Evolutionary conservation across 2,888 invertebrate genomes (phyloP).

Genomic region (Periphyllus acericola): DNA sequence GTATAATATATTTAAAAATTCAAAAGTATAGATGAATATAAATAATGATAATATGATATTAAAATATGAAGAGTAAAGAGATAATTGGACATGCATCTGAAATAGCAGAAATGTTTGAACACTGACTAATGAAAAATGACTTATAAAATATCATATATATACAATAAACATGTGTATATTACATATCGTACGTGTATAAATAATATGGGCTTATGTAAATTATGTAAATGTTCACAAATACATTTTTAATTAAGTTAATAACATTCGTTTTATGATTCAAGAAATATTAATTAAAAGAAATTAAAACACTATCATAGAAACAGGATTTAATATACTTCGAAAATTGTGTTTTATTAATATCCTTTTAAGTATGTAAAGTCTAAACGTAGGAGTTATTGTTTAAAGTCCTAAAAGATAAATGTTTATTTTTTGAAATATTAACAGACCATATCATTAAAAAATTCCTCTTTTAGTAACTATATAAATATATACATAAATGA

Average conservation of each 20-base stretch:
- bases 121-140: background rate
- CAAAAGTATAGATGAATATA: no score
- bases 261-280: background rate
- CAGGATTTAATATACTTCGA: background rate
- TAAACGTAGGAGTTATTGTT: background rate
- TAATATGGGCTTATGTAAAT: background rate
- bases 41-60: no score
- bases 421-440: background rate
- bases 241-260: background rate
- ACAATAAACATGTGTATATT: no score
- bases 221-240: background rate
- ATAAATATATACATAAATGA: background rate
- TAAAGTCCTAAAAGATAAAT: background rate
- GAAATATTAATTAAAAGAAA: constrained; percentile 9
- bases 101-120: background rate
- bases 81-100: background rate
- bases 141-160: no score
- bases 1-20: no score
- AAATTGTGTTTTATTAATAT: background rate
- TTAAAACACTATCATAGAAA: background rate
- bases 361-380: background rate
- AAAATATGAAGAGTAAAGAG: background rate
- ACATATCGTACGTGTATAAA: background rate
- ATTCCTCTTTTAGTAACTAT: background rate
- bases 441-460: background rate